Evolutionary conservation across 1,140 invertebrate genomes (phyloP).

Genomic region (Trinorchestia longiramus): DNA sequence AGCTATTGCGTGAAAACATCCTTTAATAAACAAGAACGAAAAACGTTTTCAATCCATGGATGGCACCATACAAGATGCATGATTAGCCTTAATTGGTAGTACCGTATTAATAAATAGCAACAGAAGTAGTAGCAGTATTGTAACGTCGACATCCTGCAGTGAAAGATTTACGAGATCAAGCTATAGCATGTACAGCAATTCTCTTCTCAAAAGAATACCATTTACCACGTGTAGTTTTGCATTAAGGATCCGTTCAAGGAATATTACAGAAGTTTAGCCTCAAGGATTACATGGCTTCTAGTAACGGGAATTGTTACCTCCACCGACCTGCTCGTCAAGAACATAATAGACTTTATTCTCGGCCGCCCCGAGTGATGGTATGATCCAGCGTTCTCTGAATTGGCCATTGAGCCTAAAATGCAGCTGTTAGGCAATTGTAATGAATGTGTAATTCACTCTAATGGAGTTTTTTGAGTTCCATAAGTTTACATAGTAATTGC

Average conservation of each 20-base stretch:
- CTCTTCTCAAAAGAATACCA: not conserved
- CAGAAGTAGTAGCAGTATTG: not conserved
- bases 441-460: not conserved
- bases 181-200: not conserved
- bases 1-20: not conserved
- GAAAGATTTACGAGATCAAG: not conserved
- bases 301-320: not conserved
- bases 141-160: not conserved
- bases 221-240: not conserved
- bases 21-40: not conserved
- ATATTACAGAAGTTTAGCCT: not conserved
- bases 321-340: not conserved
- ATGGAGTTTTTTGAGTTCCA: not conserved
- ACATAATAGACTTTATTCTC: not conserved
- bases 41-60: not conserved
- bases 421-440: not conserved
- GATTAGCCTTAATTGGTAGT: not conserved
- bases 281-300: not conserved
- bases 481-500: not conserved
- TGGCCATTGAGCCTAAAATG: not conserved
- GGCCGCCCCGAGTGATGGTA: not conserved
- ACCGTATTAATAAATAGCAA: not conserved
- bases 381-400: not conserved
- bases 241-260: not conserved
- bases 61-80: not conserved